Percentiles rank a stretch among this genome's conserved stretches.
phyloP scores from a whole-genome alignment of 2,888 invertebrate species.

The Nudaria mundana region DNA sequence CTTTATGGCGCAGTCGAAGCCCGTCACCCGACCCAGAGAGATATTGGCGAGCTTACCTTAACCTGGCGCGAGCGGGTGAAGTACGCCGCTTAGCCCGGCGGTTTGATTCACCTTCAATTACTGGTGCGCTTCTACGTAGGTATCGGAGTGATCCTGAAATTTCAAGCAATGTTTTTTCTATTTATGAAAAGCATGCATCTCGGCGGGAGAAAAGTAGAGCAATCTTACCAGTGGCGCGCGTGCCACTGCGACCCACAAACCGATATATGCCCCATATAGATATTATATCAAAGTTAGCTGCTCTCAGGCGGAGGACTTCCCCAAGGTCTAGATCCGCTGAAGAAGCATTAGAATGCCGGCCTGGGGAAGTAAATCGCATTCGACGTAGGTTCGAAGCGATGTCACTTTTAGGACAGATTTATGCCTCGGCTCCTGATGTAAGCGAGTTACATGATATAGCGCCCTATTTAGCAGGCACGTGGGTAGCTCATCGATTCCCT shows the following conservation, averaged over 20 bases:
- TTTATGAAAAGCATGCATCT: constrained; percentile 61
- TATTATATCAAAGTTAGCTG: constrained; percentile 92
- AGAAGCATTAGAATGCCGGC: constrained; percentile 75
- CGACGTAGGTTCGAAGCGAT: constrained; percentile 86
- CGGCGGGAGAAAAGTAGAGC: constrained; percentile 53
- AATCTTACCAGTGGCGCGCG: constrained; percentile 84
- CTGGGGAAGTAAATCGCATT: constrained; percentile 87
- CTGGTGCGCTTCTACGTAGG: constrained; percentile 76
- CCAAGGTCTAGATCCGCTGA: constrained; percentile 76
- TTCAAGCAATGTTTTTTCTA: constrained; percentile 78
- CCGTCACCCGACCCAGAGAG: constrained; percentile 87
- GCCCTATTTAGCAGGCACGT: constrained; percentile 88
- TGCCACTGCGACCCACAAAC: constrained; percentile 84
- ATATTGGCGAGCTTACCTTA: constrained; percentile 85
- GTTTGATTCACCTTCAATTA: constrained; percentile 86
- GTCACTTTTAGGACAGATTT: constrained; percentile 88
- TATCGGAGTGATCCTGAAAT: constrained; percentile 91
- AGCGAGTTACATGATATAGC: constrained; percentile 89
- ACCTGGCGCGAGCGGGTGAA: constrained; percentile 87
- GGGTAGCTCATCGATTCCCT: constrained; percentile 91
- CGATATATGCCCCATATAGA: constrained; percentile 94
- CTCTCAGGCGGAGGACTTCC: constrained; percentile 74
- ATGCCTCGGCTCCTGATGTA: constrained; percentile 90
- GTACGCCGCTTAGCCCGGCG: constrained; percentile 89
- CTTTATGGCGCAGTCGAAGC: constrained; percentile 86